Percentiles rank a stretch among this genome's conserved stretches.
Evolutionary conservation across 2,113 vertebrate genomes (phyloP).

Genomic region (Tachysurus vachellii): DNA sequence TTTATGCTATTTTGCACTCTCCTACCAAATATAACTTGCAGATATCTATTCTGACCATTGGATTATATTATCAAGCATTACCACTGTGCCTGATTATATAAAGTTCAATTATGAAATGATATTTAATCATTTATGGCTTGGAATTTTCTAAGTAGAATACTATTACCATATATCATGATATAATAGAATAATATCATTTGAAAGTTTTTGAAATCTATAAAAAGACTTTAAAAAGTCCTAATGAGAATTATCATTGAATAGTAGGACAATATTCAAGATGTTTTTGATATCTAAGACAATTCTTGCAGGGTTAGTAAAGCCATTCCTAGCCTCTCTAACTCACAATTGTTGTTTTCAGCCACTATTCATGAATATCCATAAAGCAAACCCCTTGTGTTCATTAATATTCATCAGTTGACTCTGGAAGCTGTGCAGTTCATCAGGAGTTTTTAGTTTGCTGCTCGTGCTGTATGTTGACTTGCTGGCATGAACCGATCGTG

Average conservation of each 20-base stretch:
- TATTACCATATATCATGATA: background rate
- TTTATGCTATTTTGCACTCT: background rate
- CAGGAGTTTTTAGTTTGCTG: background rate
- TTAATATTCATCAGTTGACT: conserved; percentile 2
- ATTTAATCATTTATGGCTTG: background rate
- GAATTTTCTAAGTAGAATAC: background rate
- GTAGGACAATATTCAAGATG: background rate
- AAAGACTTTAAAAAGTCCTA: too few relatives aligned
- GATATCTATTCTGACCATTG: background rate
- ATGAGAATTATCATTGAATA: background rate
- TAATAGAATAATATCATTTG: background rate
- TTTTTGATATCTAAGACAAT: background rate
- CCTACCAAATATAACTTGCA: background rate
- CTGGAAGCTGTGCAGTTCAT: background rate
- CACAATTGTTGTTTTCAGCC: background rate
- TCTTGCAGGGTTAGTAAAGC: background rate
- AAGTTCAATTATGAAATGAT: background rate
- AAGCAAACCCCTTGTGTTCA: background rate
- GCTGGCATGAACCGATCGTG: background rate
- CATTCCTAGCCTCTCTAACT: background rate
- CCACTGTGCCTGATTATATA: background rate
- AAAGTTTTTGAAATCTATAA: background rate
- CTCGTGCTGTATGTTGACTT: background rate
- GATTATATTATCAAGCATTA: background rate
- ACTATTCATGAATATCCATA: background rate